Percentiles rank a stretch among this genome's conserved stretches.
Evolutionary conservation across 1,140 invertebrate species (phyloP).

Genomic region (Andricus grossulariae): DNA sequence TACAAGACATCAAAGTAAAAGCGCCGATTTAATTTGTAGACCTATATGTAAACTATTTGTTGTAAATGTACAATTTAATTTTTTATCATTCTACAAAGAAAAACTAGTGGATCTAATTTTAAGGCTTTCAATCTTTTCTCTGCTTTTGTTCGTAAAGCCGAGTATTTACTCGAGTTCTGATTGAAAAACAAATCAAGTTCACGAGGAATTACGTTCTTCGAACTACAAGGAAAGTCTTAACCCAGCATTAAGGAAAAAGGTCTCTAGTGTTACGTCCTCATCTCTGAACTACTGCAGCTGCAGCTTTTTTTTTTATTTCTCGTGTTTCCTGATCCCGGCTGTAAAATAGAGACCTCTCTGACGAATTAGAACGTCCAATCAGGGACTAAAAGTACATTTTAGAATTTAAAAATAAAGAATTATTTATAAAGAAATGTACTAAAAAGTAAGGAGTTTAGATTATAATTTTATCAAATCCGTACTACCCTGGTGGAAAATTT

Average conservation of each 20-base stretch:
- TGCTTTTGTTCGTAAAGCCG: not conserved
- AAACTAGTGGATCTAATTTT: not conserved
- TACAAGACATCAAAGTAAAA: too few species aligned
- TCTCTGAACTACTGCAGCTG: conserved; percentile 1
- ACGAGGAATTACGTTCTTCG: conserved; percentile 34
- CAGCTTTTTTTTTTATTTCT: conserved; percentile 10
- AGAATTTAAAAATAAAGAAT: too few species aligned
- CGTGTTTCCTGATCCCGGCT: not conserved
- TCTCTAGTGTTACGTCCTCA: conserved; percentile 27
- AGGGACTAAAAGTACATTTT: too few species aligned
- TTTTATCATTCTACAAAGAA: not conserved
- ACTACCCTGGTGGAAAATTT: too few species aligned
- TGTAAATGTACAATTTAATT: not conserved
- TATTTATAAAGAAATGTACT: too few species aligned
- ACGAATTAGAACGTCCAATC: too few species aligned
- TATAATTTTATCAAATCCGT: too few species aligned
- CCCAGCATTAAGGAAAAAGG: conserved; percentile 19
- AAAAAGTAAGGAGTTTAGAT: too few species aligned
- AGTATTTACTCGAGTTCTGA: conserved; percentile 32
- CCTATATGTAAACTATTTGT: too few species aligned
- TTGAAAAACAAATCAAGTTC: conserved; percentile 34
- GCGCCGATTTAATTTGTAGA: too few species aligned
- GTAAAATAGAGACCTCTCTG: too few species aligned
- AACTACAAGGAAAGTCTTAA: conserved; percentile 8
- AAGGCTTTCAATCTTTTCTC: not conserved